Evolutionary conservation across 2,113 vertebrate genomes (phyloP).

Genomic region (Embiotoca jacksoni): DNA sequence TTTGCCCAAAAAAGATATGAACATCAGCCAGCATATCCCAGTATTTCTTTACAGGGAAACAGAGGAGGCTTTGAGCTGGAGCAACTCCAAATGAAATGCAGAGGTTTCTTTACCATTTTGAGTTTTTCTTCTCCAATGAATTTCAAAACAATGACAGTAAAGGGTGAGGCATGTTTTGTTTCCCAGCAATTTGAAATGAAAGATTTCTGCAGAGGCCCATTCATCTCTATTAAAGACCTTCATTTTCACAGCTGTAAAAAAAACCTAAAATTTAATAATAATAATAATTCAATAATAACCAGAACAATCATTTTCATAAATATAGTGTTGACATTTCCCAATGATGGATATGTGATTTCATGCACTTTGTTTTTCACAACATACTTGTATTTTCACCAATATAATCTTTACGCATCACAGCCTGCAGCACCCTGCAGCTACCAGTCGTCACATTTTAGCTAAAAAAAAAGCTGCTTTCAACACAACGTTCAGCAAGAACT

Average conservation of each 20-base stretch:
- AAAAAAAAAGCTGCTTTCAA: background rate
- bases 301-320: background rate
- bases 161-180: conserved; percentile 11
- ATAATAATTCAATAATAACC: no score
- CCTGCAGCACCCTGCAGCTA: background rate
- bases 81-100: conserved; percentile 10
- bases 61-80: background rate
- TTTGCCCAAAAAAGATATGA: conserved; percentile 42
- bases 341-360: conserved; percentile 3
- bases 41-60: background rate
- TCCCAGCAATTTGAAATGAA: conserved; percentile 10
- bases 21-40: conserved; percentile 18
- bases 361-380: background rate
- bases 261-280: background rate
- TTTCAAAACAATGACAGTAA: conserved; percentile 16
- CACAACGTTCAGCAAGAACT: background rate
- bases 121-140: conserved; percentile 29
- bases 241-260: background rate
- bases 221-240: background rate
- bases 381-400: background rate
- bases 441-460: background rate
- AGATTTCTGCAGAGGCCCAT: background rate
- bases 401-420: background rate
- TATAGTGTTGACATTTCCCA: background rate
- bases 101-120: background rate